A percentile compares a stretch with the other conserved stretches of the same genome.
Evolutionary conservation across 2,797 vertebrate genomes (phyloP).

Genomic region (Hypotaenidia philippensis): DNA sequence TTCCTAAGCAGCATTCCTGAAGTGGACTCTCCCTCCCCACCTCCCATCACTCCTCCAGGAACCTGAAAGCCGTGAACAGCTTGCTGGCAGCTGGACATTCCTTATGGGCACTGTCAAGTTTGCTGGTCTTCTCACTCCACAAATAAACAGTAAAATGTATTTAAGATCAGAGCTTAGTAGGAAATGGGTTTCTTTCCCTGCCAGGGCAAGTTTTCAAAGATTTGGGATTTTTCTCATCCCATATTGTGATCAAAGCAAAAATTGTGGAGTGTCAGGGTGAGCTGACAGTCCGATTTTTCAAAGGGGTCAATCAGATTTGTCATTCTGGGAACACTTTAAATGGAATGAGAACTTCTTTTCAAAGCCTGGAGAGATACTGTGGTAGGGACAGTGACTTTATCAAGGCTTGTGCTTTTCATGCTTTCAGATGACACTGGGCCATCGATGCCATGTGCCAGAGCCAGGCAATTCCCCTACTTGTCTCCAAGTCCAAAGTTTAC

Average conservation of each 20-base stretch:
- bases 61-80: not conserved
- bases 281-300: not conserved
- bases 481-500: not conserved
- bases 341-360: not conserved
- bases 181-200: not conserved
- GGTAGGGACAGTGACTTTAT: not conserved
- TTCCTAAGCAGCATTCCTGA: conserved; percentile 45
- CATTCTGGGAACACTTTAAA: not conserved
- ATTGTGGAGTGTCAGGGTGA: not conserved
- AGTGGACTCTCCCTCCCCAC: not conserved
- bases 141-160: conserved; percentile 18
- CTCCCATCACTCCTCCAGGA: conserved; percentile 5
- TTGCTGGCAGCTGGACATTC: conserved; percentile 58
- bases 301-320: not conserved
- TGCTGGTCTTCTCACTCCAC: conserved; percentile 40
- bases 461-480: not conserved
- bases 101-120: conserved; percentile 64
- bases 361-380: not conserved
- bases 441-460: not conserved
- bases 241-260: conserved; percentile 25
- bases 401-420: not conserved
- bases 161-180: not conserved
- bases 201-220: not conserved
- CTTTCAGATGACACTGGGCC: not conserved
- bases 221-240: not conserved